phyloP scores from a whole-genome alignment of 2,888 invertebrate species.

The Cenopis cana region DNA sequence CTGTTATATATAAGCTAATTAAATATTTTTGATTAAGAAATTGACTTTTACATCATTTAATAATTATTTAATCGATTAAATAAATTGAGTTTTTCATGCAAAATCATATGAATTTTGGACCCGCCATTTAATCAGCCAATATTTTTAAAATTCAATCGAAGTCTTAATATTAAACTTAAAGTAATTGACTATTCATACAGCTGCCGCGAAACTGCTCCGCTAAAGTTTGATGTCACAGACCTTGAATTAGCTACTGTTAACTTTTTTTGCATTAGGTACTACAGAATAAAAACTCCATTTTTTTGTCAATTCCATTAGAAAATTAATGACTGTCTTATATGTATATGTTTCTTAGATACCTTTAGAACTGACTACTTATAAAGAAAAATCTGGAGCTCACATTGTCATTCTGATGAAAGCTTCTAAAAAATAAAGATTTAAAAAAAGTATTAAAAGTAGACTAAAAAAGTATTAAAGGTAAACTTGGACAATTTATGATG shows the following conservation, averaged over 20 bases:
- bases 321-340: no score
- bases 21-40: neutral
- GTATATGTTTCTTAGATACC: no score
- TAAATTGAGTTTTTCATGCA: neutral
- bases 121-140: slow-evolving; percentile 16
- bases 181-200: slow-evolving; percentile 35
- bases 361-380: no score
- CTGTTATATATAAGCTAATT: slow-evolving; percentile 5
- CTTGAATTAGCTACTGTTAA: neutral
- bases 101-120: slow-evolving; percentile 7
- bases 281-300: no score
- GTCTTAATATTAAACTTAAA: slow-evolving; percentile 18
- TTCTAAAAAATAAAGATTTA: no score
- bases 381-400: no score
- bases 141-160: neutral
- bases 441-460: no score
- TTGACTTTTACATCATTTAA: neutral
- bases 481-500: no score
- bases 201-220: slow-evolving; percentile 3
- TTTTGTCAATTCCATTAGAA: no score
- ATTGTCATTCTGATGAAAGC: no score
- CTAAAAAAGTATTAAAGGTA: no score
- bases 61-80: neutral
- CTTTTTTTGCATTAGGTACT: no score
- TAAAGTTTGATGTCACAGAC: neutral